A percentile compares a stretch with the other conserved stretches of the same genome.
phyloP scores from a whole-genome alignment of 2,797 vertebrate genomes.

The Poeciliopsis turneri region DNA sequence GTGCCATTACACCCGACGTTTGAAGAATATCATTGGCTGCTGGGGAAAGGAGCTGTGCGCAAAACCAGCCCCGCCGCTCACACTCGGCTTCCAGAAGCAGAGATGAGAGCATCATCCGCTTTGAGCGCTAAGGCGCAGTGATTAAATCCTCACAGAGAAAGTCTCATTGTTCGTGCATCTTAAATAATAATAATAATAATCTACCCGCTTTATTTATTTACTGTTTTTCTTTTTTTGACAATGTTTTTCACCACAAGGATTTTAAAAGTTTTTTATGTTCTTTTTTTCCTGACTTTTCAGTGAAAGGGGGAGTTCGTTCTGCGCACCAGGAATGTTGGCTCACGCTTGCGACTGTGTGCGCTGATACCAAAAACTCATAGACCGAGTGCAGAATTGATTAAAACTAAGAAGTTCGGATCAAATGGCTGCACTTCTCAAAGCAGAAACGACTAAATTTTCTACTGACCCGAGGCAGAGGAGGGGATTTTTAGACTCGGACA shows the following conservation, averaged over 20 bases:
- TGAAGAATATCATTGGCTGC: slow-evolving; percentile 77
- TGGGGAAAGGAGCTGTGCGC: slow-evolving; percentile 87
- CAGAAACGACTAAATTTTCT: slow-evolving; percentile 78
- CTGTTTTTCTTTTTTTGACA: slow-evolving; percentile 25
- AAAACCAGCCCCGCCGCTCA: slow-evolving; percentile 87
- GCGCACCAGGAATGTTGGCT: slow-evolving; percentile 63
- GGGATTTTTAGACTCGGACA: slow-evolving; percentile 67
- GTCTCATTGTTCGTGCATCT: slow-evolving; percentile 34
- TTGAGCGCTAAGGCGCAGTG: slow-evolving; percentile 71
- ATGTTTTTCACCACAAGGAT: slow-evolving; percentile 40
- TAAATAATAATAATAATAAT: slow-evolving; percentile 1
- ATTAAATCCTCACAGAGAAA: slow-evolving; percentile 65
- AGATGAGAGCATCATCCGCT: slow-evolving; percentile 85
- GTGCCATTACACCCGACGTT: slow-evolving; percentile 73
- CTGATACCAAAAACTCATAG: slow-evolving; percentile 76
- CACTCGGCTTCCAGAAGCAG: slow-evolving; percentile 90
- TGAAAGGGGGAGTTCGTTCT: slow-evolving; percentile 52
- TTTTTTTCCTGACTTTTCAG: slow-evolving; percentile 23
- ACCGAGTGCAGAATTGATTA: slow-evolving; percentile 76
- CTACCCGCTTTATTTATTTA: slow-evolving; percentile 17
- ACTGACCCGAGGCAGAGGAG: slow-evolving; percentile 71
- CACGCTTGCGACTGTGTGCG: slow-evolving; percentile 72
- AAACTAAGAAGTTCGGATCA: slow-evolving; percentile 76
- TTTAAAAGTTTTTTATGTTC: slow-evolving; percentile 56
- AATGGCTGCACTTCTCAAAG: slow-evolving; percentile 79